Conservation (phyloP, 2,113 vertebrate species). For the Peromyscus californicus region DNA sequence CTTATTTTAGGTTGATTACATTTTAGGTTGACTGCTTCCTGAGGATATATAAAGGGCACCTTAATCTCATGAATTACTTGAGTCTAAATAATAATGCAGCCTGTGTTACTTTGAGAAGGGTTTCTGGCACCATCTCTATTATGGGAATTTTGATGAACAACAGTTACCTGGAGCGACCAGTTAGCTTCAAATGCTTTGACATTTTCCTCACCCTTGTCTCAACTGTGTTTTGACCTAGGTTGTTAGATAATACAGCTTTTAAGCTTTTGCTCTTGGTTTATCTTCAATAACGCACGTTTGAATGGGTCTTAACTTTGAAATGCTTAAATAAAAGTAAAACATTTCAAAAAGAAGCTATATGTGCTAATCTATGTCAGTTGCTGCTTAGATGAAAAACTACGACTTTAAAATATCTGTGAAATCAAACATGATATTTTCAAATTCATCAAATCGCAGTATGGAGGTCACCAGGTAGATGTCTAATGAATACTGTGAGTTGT, state of each 20-base stretch:
- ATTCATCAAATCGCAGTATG: neutral
- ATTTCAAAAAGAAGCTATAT: neutral
- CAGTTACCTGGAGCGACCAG: neutral
- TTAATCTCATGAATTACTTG: constrained; percentile 68
- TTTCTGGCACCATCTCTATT: constrained; percentile 7
- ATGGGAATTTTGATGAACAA: constrained; percentile 58
- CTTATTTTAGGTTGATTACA: constrained; percentile 74
- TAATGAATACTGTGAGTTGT: neutral
- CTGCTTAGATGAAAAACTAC: neutral
- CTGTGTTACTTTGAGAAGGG: constrained; percentile 31
- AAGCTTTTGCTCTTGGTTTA: neutral
- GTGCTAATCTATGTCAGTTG: neutral
- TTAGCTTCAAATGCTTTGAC: neutral
- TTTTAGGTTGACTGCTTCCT: constrained; percentile 76
- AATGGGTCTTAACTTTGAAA: neutral
- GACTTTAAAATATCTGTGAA: constrained; percentile 1
- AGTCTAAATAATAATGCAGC: constrained; percentile 56
- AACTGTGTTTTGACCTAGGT: constrained; percentile 29
- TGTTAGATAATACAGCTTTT: constrained; percentile 29
- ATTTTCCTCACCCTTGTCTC: constrained; percentile 49
- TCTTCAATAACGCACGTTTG: neutral
- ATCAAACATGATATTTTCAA: constrained; percentile 14
- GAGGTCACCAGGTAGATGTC: neutral
- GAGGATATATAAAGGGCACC: constrained; percentile 61
- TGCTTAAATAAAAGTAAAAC: constrained; percentile 1